Base-by-base conservation (phyloP, 2,797 vertebrate genomes). In the Oreonectes daqikongensis region DNA sequence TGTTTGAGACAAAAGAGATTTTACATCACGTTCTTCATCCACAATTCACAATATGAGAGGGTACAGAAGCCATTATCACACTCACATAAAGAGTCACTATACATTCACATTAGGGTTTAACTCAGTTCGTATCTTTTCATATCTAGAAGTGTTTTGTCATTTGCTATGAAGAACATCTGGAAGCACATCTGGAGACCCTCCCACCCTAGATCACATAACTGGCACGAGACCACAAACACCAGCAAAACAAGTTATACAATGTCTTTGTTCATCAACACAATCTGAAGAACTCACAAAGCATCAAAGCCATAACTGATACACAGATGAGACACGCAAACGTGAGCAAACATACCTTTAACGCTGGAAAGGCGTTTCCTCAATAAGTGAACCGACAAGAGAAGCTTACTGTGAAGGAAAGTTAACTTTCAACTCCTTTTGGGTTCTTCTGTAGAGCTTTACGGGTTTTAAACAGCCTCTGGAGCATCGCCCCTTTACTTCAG, bases 171-270 rank as follows among this genome's bases (percentile, higher is more conserved):
- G 52, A 70, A 10, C 92, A 94, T 94, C 91, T 93, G 92, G 91
- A 90, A 78, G 59, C 61, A 81, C 79, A 83, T 80, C 82, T 80
- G 79, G 82, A 76, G 84, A 83, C 78, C 84, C 92, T 93, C 91
- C 93, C 90, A 92, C 91, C 89, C 87, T 86, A 84, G 87, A 89
- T 82, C 84, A 82, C 87, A 86, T 87, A 57, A 88, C 89, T 92
- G 91, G 90, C 90, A 90, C 80, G 88, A 86, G 84, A 85, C 83
- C 80, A 86, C 85, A 81, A 87, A 88, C 81, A 87, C 88, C 89
- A 92, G 87, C 88, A 91, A 92, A 92, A 92, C 89, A 91, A 92
- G 86, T 93, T 92, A 91, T 87, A 92, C 90, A 92, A 91, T 87
- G 76, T 66, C 50, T 48, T 76, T 85, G 85, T 85, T 65, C 60